Evolutionary conservation across 2,888 invertebrate species (phyloP), one percentile per base, ranked within the genome.

Genomic region (Heliconius cydno): DNA sequence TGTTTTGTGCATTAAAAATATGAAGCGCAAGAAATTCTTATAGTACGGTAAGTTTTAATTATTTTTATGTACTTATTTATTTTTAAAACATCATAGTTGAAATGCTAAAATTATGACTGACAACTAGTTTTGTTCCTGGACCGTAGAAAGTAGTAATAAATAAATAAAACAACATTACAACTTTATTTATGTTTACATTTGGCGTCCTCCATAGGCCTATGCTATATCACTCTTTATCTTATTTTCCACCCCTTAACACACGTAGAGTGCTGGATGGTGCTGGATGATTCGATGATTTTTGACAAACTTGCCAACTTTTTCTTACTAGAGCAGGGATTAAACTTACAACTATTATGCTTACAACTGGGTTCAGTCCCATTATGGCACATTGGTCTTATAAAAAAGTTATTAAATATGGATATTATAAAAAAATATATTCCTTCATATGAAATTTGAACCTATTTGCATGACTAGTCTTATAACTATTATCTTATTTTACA

Each of bases 1-100:
- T n/a, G n/a, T 34, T 13, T 57, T 25, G 70, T 70, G 41, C 25
- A 34, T 22, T 34, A 60, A 73, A 70, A 73, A 22, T 22, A 73
- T 73, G 73, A 60, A 57, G 30, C 72, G 72, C 22, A 60, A 34
- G 34, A 73, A 60, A n/a, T 52, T 30, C n/a, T 73, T 60, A 34
- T 57, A 60, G 13, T 7, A 34, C n/a, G 73, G 73, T 73, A 73
- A 57, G 73, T 34, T 60, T n/a, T 34, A 34, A 70, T 41, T 7
- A 41, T 15, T 46, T 70, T 70, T 41, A 41, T 46, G 15, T 15
- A 15, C 25, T n/a, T 25, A 68, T 41, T 41, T 68, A 68, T 68
- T 68, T 15, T 41, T 68, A n/a, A 34, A 5, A 68, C n/a, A 68
- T 13, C 2, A 38, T 41, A 25, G 0, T n/a, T 9, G 12, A 1